Conservation (phyloP, 2,113 vertebrate species). For the Perognathus longimembris region DNA sequence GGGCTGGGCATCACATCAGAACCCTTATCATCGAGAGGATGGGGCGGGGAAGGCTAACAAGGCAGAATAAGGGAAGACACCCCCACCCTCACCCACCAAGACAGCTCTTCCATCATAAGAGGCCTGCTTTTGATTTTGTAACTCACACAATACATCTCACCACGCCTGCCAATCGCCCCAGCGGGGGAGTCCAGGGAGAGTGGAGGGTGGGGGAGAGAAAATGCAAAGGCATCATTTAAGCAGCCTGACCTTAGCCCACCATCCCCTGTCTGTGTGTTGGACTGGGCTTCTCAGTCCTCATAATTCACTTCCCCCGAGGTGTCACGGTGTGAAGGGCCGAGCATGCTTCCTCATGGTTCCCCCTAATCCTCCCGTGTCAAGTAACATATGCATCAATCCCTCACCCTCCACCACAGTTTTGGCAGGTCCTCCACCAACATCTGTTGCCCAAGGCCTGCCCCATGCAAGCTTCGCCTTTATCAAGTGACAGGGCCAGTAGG, state of each 20-base stretch:
- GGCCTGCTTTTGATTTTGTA: constrained; percentile 52
- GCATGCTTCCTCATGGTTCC: constrained; percentile 68
- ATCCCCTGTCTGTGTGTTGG: neutral
- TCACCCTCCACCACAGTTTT: constrained; percentile 13
- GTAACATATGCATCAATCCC: constrained; percentile 58
- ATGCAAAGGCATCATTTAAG: constrained; percentile 26
- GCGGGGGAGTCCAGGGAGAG: neutral
- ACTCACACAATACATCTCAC: constrained; percentile 37
- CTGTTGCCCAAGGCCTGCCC: constrained; percentile 61
- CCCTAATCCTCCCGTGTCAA: constrained; percentile 61
- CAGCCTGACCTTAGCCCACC: constrained; percentile 12
- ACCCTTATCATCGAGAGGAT: neutral
- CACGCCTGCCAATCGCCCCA: constrained; percentile 62
- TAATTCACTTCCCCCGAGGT: constrained; percentile 61
- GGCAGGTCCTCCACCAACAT: constrained; percentile 61
- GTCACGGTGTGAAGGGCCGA: constrained; percentile 47
- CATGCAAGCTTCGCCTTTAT: constrained; percentile 59
- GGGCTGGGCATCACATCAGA: neutral
- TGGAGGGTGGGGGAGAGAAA: neutral
- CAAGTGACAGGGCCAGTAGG: constrained; percentile 53
- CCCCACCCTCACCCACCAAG: neutral
- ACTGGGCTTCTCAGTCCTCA: neutral
- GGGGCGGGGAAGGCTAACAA: neutral
- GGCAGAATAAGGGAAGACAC: neutral
- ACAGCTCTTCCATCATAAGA: neutral